Base-by-base conservation (phyloP, 2,797 vertebrate genomes). In the Fratercula arctica region DNA sequence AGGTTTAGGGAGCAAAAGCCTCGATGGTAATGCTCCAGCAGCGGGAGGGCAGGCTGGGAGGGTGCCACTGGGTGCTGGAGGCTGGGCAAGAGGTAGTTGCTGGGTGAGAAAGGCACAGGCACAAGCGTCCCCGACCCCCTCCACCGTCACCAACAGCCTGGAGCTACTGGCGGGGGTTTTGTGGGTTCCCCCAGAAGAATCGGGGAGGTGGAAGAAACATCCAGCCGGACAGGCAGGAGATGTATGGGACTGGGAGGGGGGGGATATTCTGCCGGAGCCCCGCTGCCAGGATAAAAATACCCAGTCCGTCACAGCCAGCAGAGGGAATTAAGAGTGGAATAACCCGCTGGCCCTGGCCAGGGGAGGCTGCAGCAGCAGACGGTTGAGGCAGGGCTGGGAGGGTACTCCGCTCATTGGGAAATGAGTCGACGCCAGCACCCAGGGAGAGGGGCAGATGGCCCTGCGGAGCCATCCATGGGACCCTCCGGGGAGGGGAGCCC, bases 281-380 rank as follows among this genome's bases (percentile, higher is more conserved):
- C 8, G 1, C 74, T 9, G 69, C 50, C 59, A 57, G 69, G 91
- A 87, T 85, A 85, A 91, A 83, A 94, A 91, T 64, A 88, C 54
- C 33, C 82, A 61, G 63, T 33, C 77, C 0, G 1, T 11, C 7
- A 15, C 83, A 91, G 95, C 59, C 95, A 83, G 89, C 0, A 0
- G 73, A 91, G 79, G 96, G 94, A 96, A 96, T 89, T 85, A 72
- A 72, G 96, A 89, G 95, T 95, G 92, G 96, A 96, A 96, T 94
- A 96, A 94, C 78, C 95, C 1, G 31, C 48, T 57, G 1, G n/a
- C 66, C 3, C 16, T 11, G 15, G 53, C 16, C 69, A 43, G 16
- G 46, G 60, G 39, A 85, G 81, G 89, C 87, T 50, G 91, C 20
- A 2, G 87, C 94, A 63, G 87, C 94, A 92, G 91, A 64, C 64